phyloP scores from a whole-genome alignment of 2,888 invertebrate species.

The Drosophila bunnanda region DNA sequence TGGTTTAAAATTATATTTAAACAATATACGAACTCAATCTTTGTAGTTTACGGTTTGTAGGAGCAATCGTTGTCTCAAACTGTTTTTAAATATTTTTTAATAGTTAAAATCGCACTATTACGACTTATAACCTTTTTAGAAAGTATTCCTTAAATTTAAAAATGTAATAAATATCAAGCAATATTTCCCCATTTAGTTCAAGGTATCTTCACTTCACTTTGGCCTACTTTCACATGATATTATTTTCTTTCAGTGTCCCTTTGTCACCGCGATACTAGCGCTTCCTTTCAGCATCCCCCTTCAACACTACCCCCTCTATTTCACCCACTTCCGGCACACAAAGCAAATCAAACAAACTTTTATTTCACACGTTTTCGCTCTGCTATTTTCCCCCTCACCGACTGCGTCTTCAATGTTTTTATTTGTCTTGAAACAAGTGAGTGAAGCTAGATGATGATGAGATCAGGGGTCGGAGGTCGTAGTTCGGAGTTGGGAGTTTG shows the following conservation, averaged over 20 bases:
- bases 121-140: background rate
- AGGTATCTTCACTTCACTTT: background rate
- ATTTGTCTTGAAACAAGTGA: conserved; percentile 77
- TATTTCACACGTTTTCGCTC: conserved; percentile 76
- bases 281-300: background rate
- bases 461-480: conserved; percentile 4
- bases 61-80: no score
- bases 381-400: conserved; percentile 23
- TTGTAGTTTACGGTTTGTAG: background rate
- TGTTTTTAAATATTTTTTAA: background rate
- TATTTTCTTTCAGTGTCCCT: conserved; percentile 25
- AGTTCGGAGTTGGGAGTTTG: background rate
- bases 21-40: background rate
- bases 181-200: background rate
- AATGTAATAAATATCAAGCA: background rate
- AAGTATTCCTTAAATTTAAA: background rate
- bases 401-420: conserved; percentile 46
- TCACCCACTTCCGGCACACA: conserved; percentile 33
- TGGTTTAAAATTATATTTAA: no score
- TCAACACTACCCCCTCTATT: background rate
- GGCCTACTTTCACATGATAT: background rate
- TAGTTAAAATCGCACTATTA: background rate
- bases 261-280: conserved; percentile 46
- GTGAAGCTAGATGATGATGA: conserved; percentile 27
- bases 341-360: conserved; percentile 75